These are phyloP conservation scores for Clarias pachynema DNA, from an alignment of 2,797 vertebrate genomes.

Conservation along the genomic window DNA sequence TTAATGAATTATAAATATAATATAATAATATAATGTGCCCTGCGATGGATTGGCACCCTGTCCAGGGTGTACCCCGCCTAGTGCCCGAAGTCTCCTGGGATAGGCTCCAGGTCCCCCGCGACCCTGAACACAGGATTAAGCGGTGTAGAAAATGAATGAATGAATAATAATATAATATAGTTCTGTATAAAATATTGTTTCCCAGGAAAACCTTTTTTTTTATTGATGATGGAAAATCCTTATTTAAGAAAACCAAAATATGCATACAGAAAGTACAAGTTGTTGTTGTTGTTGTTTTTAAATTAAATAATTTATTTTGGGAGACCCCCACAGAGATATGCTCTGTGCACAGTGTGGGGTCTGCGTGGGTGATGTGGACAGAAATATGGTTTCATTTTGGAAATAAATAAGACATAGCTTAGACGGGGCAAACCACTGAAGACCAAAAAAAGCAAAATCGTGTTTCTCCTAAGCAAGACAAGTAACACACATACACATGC, in stretches of 20 bases:
- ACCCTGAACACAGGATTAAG: too few relatives aligned
- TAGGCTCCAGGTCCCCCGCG: too few relatives aligned
- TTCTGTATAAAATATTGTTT: background rate
- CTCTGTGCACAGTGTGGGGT: background rate
- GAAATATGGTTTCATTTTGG: background rate
- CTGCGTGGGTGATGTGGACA: background rate
- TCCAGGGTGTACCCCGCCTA: too few relatives aligned
- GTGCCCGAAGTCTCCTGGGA: too few relatives aligned
- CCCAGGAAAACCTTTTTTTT: background rate
- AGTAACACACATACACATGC: background rate
- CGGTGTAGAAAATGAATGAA: too few relatives aligned
- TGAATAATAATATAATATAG: too few relatives aligned
- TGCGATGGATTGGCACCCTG: too few relatives aligned
- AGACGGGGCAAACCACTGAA: background rate
- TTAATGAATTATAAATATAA: background rate
- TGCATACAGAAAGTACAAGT: background rate
- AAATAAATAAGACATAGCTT: background rate
- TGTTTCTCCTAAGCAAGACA: background rate
- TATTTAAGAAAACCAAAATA: background rate
- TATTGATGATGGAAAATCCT: background rate
- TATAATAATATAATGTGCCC: too few relatives aligned
- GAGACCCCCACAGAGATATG: slow-evolving; percentile 1
- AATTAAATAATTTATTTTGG: background rate
- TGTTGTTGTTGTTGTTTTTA: background rate
- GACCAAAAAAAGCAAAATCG: background rate